These are phyloP conservation scores for Drosophila leonis DNA, from an alignment of 2,888 invertebrate genomes.

Conservation along the genomic window DNA sequence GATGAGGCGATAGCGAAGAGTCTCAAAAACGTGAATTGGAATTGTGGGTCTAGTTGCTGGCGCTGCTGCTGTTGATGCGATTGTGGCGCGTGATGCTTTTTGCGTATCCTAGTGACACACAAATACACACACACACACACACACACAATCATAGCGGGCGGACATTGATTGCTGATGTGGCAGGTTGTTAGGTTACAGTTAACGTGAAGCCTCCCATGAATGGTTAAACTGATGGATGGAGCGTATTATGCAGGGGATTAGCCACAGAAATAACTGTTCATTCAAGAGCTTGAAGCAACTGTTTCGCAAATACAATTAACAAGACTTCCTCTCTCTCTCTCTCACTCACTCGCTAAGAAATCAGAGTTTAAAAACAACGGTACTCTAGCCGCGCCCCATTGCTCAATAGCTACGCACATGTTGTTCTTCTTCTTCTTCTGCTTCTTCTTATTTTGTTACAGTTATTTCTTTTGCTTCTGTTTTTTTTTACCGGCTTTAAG, in stretches of 20 bases:
- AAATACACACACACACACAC: constrained; percentile 60
- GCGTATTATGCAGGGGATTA: constrained; percentile 56
- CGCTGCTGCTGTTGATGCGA: constrained; percentile 42
- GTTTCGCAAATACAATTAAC: constrained; percentile 9
- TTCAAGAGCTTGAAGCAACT: constrained; percentile 4
- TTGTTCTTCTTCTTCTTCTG: constrained; percentile 46
- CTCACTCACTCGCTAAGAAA: background rate
- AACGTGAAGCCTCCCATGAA: constrained; percentile 50
- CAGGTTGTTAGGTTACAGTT: constrained; percentile 73
- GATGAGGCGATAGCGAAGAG: constrained; percentile 12
- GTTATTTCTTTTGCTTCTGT: constrained; percentile 26
- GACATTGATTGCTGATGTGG: constrained; percentile 76
- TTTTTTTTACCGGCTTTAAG: constrained; percentile 65
- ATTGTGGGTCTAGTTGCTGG: constrained; percentile 13
- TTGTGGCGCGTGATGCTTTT: constrained; percentile 66
- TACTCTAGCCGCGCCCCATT: constrained; percentile 58
- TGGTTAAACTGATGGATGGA: constrained; percentile 59
- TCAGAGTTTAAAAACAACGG: background rate
- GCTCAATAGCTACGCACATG: constrained; percentile 59
- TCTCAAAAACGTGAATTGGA: constrained; percentile 19
- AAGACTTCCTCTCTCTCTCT: background rate
- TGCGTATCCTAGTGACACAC: constrained; percentile 81
- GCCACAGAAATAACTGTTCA: constrained; percentile 17
- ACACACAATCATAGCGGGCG: constrained; percentile 47
- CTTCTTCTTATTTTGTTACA: constrained; percentile 27